Evolutionary conservation across 2,797 vertebrate genomes (phyloP), one percentile per base, ranked within the genome.

Genomic region (Vultur gryphus): DNA sequence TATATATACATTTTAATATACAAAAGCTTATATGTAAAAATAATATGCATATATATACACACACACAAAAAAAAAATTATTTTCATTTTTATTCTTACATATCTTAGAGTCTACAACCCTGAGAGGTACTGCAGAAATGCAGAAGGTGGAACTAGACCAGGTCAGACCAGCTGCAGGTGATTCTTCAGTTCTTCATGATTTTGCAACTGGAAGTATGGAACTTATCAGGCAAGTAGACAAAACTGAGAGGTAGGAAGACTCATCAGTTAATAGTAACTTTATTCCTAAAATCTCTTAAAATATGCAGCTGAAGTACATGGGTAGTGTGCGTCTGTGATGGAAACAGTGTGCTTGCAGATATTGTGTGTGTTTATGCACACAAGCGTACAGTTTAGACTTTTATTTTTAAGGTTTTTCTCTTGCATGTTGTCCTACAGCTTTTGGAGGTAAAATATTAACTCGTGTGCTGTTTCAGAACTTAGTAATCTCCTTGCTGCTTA

Each of bases 181-280:
- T 52, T 69, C 79, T 94, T 59, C 79, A n/a, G 65, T 39, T 92
- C 57, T 86, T 58, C 35, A 14, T 66, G 64, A 55, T 78, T 64
- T 84, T 57, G 55, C 48, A 64, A 9, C 61, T 93, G 20, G 33
- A 95, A 97, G 64, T 81, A 33, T 58, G 58, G 73, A 89, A 66
- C 19, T 72, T 93, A 58, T 2, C 25, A 71, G 94, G 52, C 84
- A 97, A 96, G 52, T 31, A 83, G 61, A 57, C 31, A n/a, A 81
- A 57, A 57, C 24, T 18, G 62, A 81, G 92, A 97, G 97, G 98
- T 98, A 97, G 43, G 86, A 89, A 48, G 28, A 65, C 41, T 77
- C 13, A 79, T 93, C 20, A 29, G 16, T 86, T 81, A 81, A 39
- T 88, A 54, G 16, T 78, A 5, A 37, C 28, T 80, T 69, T 55